A percentile compares a stretch with the other conserved stretches of the same genome.
Evolutionary conservation across 1,140 invertebrate species (phyloP).

Genomic region (Onthophagus taurus): DNA sequence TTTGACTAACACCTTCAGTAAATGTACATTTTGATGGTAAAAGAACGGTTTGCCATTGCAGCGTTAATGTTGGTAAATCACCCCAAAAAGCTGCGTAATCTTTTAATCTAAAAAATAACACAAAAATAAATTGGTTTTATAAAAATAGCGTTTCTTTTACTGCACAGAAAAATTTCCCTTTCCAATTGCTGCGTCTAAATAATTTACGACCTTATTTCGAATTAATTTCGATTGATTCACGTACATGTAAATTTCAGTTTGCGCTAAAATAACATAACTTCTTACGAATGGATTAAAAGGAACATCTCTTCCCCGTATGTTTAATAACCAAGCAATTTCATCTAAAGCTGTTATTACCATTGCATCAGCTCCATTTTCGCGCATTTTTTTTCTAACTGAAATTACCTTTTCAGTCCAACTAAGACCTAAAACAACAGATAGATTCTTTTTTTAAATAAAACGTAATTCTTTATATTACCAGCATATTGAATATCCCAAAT

Average conservation of each 20-base stretch:
- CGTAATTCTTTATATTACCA: slow-evolving; percentile 15
- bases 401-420: slow-evolving; percentile 65
- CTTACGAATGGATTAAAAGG: slow-evolving; percentile 78
- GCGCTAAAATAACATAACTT: slow-evolving; percentile 58
- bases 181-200: slow-evolving; percentile 23
- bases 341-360: slow-evolving; percentile 82
- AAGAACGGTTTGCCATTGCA: slow-evolving; percentile 57
- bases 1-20: slow-evolving; percentile 64
- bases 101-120: slow-evolving; percentile 51
- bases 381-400: slow-evolving; percentile 56
- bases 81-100: slow-evolving; percentile 60
- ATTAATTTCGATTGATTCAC: slow-evolving; percentile 46
- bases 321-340: slow-evolving; percentile 90
- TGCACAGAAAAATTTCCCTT: slow-evolving; percentile 21
- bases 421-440: slow-evolving; percentile 41
- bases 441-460: slow-evolving; percentile 9
- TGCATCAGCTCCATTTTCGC: slow-evolving; percentile 55
- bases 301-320: slow-evolving; percentile 87
- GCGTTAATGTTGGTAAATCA: slow-evolving; percentile 55
- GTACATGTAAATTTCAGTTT: slow-evolving; percentile 43
- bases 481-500: slow-evolving; percentile 25
- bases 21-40: slow-evolving; percentile 62
- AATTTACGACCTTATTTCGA: slow-evolving; percentile 22
- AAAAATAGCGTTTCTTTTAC: too few species aligned
- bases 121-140: too few species aligned